Evolutionary conservation across 1,140 invertebrate species (phyloP), one percentile per base, ranked within the genome.

Genomic region (Pseudomyrmex pallidus): DNA sequence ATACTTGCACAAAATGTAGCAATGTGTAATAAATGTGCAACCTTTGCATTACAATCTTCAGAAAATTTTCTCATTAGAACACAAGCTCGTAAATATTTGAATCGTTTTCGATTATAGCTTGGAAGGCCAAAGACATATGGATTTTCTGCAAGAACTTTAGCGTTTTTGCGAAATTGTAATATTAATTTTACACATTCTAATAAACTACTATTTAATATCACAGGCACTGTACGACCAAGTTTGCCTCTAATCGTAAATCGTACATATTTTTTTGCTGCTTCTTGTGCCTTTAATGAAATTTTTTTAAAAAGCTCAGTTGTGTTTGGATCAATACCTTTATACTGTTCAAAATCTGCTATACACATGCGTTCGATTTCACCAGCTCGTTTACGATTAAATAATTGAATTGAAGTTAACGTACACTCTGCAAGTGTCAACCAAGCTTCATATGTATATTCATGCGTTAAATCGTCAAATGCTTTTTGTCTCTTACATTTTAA

Each of bases 1-100:
- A 78, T 62, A 5, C 25, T 13, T 57, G 61, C 48, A 35, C 74
- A 46, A 59, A 76, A 62, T 54, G 74, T 76, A 20, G 72, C 56
- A 13, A 74, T 61, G 54, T 74, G 72, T 61, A 74, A 74, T 61
- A 74, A 74, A 25, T 74, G 72, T 15, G 72, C 54, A 59, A 57
- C n/a, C 48, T 74, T 12, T 25, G 72, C 72, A 22, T 61, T 52
- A 59, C 72, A 74, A 12, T 68, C 48, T 15, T 68, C 48, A 52
- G 48, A 68, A 54, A 68, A 68, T 54, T 68, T 25, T 8, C 22
- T 68, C 22, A 68, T 68, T 2, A 68, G 22, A 35, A 25, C 4
- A 2, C 67, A 68, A 25, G 50, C 67, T 68, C 67, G 35, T 25
- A 68, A 68, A 54, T 68, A 68, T 9, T 68, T 54, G 54, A 54